Evolutionary conservation across 2,888 invertebrate species (phyloP).

Genomic region (Lasioglossum figueresi): DNA sequence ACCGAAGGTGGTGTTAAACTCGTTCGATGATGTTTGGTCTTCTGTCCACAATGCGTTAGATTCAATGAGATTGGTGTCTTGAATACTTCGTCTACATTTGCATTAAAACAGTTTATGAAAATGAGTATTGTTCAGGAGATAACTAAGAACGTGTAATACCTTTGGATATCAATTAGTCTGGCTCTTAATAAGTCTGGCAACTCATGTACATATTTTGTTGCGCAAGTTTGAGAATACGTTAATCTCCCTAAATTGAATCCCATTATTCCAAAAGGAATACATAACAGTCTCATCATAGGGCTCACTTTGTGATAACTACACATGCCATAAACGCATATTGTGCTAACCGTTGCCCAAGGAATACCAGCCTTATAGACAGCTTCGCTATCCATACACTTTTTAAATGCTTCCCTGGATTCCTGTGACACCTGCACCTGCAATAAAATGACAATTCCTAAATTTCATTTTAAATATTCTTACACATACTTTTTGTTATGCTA

Average conservation of each 20-base stretch:
- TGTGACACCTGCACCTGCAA: slow-evolving; percentile 9
- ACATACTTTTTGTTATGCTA: neutral
- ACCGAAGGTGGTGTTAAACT: neutral
- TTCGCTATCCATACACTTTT: slow-evolving; percentile 14
- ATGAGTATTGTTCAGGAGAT: neutral
- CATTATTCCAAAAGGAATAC: accelerated
- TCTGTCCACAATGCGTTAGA: neutral
- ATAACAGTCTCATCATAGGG: accelerated
- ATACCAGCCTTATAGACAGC: neutral
- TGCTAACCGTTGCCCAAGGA: neutral
- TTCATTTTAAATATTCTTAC: neutral
- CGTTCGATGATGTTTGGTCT: neutral
- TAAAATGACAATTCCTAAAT: neutral
- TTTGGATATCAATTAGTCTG: accelerated
- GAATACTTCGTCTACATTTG: neutral
- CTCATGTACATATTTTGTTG: neutral
- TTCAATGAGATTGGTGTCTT: neutral
- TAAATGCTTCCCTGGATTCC: neutral
- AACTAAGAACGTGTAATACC: slow-evolving; percentile 11
- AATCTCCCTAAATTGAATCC: neutral
- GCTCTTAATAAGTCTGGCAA: neutral
- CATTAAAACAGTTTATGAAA: neutral
- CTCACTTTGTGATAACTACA: neutral
- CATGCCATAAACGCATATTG: neutral
- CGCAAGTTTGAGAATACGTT: accelerated